Percentiles rank a stretch among this genome's conserved stretches.
These are phyloP conservation scores for Cryptops parisi DNA, from an alignment of 2,888 invertebrate species.

Conservation along the genomic window DNA sequence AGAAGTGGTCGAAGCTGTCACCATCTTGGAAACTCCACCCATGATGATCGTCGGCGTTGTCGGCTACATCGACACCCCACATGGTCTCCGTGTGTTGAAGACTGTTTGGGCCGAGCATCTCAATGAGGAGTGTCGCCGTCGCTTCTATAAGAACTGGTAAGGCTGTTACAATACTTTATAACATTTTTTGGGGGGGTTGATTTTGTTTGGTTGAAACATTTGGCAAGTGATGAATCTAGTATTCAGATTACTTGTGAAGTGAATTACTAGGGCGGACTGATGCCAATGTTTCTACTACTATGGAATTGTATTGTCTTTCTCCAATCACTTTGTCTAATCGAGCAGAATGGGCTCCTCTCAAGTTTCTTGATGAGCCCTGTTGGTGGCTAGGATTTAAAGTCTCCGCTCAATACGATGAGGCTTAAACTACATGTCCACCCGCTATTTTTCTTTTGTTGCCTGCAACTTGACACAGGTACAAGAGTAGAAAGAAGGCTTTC, in stretches of 20 bases:
- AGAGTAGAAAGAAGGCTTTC: constrained; percentile 99
- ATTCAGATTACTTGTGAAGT: too few species aligned
- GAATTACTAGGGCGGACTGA: constrained; percentile 12
- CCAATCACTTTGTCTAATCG: too few species aligned
- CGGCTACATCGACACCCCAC: constrained; percentile 98
- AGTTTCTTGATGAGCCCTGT: not conserved
- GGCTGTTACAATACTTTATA: too few species aligned
- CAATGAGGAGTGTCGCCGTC: constrained; percentile 93
- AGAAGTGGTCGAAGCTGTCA: constrained; percentile 98
- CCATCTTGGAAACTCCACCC: constrained; percentile 94
- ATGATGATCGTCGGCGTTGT: constrained; percentile 96
- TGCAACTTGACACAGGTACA: constrained; percentile 57
- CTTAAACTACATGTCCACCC: too few species aligned
- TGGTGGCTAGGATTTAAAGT: too few species aligned
- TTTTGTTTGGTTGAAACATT: too few species aligned
- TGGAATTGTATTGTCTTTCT: too few species aligned
- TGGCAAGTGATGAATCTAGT: too few species aligned
- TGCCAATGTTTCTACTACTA: not conserved
- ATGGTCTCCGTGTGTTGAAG: constrained; percentile 84
- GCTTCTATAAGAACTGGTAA: constrained; percentile 99
- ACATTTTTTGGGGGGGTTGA: too few species aligned
- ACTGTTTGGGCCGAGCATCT: constrained; percentile 99
- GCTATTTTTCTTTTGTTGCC: too few species aligned
- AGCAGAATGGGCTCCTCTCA: not conserved
- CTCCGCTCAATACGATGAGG: too few species aligned